Evolutionary conservation across 2,888 invertebrate genomes (phyloP).

Genomic region (Lasioglossum oenotherae): DNA sequence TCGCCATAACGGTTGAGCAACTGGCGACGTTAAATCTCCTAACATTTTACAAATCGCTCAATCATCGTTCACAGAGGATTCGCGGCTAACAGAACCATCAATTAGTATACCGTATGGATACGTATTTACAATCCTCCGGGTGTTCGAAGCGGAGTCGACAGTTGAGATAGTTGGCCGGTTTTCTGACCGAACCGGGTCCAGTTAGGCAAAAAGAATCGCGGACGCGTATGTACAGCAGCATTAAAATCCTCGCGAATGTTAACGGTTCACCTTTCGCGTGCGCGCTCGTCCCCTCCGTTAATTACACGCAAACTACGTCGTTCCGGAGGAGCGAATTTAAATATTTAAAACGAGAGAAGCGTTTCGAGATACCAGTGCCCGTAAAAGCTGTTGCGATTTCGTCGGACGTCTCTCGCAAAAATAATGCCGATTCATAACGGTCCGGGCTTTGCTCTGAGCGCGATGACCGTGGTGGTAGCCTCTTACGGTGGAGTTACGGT

Average conservation of each 20-base stretch:
- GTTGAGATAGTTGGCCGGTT: conserved; percentile 1
- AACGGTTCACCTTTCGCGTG: conserved; percentile 40
- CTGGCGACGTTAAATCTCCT: not conserved
- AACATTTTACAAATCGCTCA: not conserved
- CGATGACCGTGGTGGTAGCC: conserved; percentile 54
- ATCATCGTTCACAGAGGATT: not conserved
- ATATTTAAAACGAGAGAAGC: not conserved
- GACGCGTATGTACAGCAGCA: not conserved
- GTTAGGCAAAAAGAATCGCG: not conserved
- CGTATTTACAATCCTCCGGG: not conserved
- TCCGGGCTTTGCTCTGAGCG: conserved; percentile 36
- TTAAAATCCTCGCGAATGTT: conserved; percentile 40
- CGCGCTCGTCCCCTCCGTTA: not conserved
- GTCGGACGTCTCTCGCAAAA: conserved; percentile 24
- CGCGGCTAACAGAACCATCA: not conserved
- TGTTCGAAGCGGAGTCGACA: not conserved
- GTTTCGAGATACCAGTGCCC: not conserved
- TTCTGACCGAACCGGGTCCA: conserved; percentile 12
- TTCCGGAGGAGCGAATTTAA: not conserved
- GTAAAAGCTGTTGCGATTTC: not conserved
- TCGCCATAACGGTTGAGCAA: not conserved
- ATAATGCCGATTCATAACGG: conserved; percentile 56
- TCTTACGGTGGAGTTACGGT: conserved; percentile 60
- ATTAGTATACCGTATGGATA: not conserved
- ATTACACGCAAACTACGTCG: not conserved